phyloP scores from a whole-genome alignment of 35 echinoderm and acorn worm genomes.

The Anneissia japonica region DNA sequence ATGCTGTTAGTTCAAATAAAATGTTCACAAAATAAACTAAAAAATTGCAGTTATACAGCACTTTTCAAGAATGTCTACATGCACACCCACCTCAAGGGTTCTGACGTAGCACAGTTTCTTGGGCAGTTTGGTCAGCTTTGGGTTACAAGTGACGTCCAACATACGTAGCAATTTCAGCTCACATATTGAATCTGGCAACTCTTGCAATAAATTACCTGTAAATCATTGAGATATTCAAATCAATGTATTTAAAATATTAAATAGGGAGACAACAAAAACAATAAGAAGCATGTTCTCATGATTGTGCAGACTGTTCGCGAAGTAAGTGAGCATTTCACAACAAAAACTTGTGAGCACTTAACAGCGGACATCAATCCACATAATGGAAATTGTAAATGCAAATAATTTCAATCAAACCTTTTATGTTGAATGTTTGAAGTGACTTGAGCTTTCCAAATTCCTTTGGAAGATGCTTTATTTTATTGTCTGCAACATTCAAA shows the following conservation, averaged over 20 bases:
- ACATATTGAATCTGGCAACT: constrained; percentile 46
- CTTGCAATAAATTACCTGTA: constrained; percentile 47
- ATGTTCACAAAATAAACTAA: too few species aligned
- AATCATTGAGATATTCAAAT: not conserved
- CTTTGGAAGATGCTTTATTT: constrained; percentile 56
- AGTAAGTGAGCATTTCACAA: too few species aligned
- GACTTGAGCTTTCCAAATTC: constrained; percentile 45
- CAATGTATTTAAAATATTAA: too few species aligned
- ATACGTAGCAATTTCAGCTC: constrained; percentile 54
- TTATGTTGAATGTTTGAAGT: constrained; percentile 56
- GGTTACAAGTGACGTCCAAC: constrained; percentile 44
- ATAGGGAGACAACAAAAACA: too few species aligned
- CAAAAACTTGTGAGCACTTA: too few species aligned
- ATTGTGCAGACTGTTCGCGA: too few species aligned
- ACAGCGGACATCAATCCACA: too few species aligned
- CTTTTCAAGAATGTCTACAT: too few species aligned
- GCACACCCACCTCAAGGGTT: constrained; percentile 67
- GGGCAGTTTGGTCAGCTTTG: constrained; percentile 46
- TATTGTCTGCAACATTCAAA: constrained; percentile 48
- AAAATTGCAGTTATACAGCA: too few species aligned
- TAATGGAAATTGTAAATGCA: too few species aligned
- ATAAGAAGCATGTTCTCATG: too few species aligned
- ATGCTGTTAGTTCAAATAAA: too few species aligned
- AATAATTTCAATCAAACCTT: constrained; percentile 27
- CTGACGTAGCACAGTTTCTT: constrained; percentile 44